phyloP scores from a whole-genome alignment of 2,888 invertebrate genomes.

The Eustalomyia histrio region DNA sequence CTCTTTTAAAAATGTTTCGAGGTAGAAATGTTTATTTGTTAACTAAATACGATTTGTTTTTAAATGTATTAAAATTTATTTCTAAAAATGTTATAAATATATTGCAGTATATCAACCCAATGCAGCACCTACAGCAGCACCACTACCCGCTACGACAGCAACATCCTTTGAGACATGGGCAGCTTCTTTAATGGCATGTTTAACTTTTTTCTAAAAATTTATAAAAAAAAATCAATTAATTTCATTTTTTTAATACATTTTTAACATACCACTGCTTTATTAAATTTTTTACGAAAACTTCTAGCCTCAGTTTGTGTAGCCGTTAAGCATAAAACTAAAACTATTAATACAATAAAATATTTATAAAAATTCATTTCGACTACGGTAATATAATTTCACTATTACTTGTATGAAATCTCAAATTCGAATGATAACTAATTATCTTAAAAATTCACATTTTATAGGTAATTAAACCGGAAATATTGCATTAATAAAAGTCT shows the following conservation, averaged over 20 bases:
- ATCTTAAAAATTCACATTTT: constrained; percentile 7
- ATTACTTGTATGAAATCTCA: constrained; percentile 17
- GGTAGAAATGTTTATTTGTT: too few species aligned
- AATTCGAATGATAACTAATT: constrained; percentile 31
- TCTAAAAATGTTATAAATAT: too few species aligned
- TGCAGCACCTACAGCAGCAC: constrained; percentile 59
- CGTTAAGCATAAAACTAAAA: constrained; percentile 57
- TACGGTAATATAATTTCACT: background rate
- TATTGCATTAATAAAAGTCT: background rate
- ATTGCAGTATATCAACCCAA: constrained; percentile 46
- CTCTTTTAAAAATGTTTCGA: too few species aligned
- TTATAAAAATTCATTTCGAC: constrained; percentile 62
- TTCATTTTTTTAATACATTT: background rate
- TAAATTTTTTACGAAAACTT: constrained; percentile 60
- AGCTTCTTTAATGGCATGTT: constrained; percentile 62
- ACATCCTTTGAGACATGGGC: constrained; percentile 61
- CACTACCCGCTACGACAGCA: constrained; percentile 61
- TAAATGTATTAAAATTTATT: too few species aligned
- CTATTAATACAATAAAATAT: constrained; percentile 47
- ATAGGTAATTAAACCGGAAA: constrained; percentile 18
- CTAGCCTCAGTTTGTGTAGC: constrained; percentile 51
- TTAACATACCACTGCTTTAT: constrained; percentile 58
- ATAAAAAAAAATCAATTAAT: constrained; percentile 5
- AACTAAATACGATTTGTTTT: too few species aligned
- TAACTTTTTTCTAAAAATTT: constrained; percentile 62